phyloP scores from a whole-genome alignment of 92 coral and sea anemone species.

The Palythoa heliodiscus region DNA sequence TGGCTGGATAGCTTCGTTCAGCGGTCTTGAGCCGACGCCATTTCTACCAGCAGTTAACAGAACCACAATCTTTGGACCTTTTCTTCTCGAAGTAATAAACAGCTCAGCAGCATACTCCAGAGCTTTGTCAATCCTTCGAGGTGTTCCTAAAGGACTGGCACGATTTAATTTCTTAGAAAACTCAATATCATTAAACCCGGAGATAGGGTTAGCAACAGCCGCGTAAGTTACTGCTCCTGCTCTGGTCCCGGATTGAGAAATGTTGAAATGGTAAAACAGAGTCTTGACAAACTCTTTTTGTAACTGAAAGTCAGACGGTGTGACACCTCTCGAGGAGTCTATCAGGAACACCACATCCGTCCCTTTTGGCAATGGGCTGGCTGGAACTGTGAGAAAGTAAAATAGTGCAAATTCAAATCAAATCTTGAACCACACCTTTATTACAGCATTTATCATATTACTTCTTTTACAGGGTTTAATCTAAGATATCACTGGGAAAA shows the following conservation, averaged over 20 bases:
- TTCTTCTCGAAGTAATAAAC: constrained; percentile 32
- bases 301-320: constrained; percentile 29
- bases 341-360: constrained; percentile 37
- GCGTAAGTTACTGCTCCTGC: constrained; percentile 28
- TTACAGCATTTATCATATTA: too few relatives aligned
- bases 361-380: constrained; percentile 33
- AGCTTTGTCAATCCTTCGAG: constrained; percentile 34
- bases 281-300: constrained; percentile 37
- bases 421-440: not conserved
- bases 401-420: not conserved
- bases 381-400: not conserved
- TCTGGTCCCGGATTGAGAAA: constrained; percentile 6
- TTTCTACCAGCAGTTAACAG: constrained; percentile 56
- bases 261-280: constrained; percentile 25
- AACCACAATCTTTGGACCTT: constrained; percentile 53
- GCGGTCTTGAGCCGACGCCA: constrained; percentile 26
- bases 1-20: constrained; percentile 48
- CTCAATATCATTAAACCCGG: constrained; percentile 6
- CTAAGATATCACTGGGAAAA: not conserved
- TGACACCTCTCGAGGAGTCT: constrained; percentile 28
- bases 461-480: not conserved
- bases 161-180: constrained; percentile 14
- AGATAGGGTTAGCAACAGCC: constrained; percentile 7
- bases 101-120: constrained; percentile 28
- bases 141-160: constrained; percentile 16